phyloP scores from a whole-genome alignment of 2,888 invertebrate species.

The Campoplex nolae region DNA sequence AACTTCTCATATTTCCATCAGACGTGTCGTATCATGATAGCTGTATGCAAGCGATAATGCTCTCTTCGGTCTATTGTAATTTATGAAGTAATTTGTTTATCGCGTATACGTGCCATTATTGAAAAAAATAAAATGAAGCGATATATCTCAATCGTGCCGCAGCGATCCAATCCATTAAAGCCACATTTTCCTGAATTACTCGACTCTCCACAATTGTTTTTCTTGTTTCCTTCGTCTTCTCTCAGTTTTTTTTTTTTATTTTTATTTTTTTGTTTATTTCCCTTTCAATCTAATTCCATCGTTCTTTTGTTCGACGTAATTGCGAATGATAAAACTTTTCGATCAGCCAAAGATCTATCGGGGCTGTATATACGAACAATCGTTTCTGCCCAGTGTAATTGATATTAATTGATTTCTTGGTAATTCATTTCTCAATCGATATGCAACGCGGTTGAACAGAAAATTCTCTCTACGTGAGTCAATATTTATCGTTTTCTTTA shows the following conservation, averaged over 20 bases:
- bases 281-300: neutral
- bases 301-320: neutral
- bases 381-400: neutral
- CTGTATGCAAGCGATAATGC: neutral
- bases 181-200: constrained; percentile 27
- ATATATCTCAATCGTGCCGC: constrained; percentile 21
- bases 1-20: constrained; percentile 11
- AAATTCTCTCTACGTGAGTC: neutral
- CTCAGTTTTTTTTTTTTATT: neutral
- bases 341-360: neutral
- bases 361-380: neutral
- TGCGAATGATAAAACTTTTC: neutral
- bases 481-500: neutral
- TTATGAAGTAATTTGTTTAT: constrained; percentile 38
- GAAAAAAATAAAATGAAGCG: constrained; percentile 23
- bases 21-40: constrained; percentile 1
- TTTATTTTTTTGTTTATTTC: neutral
- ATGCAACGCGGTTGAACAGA: no score
- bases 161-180: constrained; percentile 25
- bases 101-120: constrained; percentile 5
- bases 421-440: constrained; percentile 14
- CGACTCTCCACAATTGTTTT: neutral
- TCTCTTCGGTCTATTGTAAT: neutral
- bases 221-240: constrained; percentile 4
- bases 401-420: neutral